Conservation (phyloP, 2,113 vertebrate genomes). For the Chaenocephalus aceratus region DNA sequence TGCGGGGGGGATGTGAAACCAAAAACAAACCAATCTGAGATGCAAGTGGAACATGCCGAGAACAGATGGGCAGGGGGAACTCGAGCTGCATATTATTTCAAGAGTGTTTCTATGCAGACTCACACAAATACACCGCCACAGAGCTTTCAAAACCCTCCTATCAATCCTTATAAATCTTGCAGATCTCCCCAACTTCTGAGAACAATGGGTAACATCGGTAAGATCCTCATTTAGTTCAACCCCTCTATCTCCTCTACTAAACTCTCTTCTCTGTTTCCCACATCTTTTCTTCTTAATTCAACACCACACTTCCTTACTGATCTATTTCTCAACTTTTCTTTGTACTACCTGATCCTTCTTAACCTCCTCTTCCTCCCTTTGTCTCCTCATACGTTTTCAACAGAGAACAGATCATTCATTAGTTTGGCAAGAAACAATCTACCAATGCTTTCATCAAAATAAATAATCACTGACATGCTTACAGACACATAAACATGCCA, state of each 20-base stretch:
- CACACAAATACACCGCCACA: not conserved
- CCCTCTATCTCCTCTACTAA: not conserved
- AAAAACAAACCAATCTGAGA: constrained; percentile 68
- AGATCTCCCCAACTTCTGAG: constrained; percentile 12
- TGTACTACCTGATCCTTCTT: not conserved
- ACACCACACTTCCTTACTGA: constrained; percentile 10
- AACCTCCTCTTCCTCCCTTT: not conserved
- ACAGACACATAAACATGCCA: not conserved
- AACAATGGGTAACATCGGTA: constrained; percentile 13
- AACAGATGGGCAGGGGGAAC: constrained; percentile 66
- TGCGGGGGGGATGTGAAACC: constrained; percentile 59
- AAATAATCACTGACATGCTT: not conserved
- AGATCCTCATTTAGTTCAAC: not conserved
- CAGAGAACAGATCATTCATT: constrained; percentile 51
- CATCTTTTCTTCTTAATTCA: constrained; percentile 25
- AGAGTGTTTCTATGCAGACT: constrained; percentile 19
- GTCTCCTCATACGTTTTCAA: constrained; percentile 24
- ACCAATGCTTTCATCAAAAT: constrained; percentile 40
- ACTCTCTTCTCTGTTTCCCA: not conserved
- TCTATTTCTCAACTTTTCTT: constrained; percentile 29
- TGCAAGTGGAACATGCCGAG: constrained; percentile 54
- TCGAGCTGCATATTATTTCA: constrained; percentile 47
- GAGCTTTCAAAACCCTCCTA: constrained; percentile 4
- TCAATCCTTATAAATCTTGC: constrained; percentile 29
- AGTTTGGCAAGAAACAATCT: constrained; percentile 50